A percentile compares a stretch with the other conserved stretches of the same genome.
Conservation (phyloP, 2,797 vertebrate genomes). For the Acridotheres tristis region DNA sequence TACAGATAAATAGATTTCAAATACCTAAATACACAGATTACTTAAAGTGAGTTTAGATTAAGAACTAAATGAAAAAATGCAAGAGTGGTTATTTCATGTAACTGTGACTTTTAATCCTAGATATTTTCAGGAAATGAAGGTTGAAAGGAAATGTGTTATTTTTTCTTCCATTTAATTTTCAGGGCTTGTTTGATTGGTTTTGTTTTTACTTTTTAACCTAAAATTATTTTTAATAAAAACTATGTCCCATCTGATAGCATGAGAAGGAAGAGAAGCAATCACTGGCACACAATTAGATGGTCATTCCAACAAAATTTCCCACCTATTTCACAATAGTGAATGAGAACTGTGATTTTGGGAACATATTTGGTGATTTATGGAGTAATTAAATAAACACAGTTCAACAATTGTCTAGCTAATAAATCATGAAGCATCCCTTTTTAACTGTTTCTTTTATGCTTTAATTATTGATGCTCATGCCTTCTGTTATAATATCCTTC, state of each 20-base stretch:
- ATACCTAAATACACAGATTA: not conserved
- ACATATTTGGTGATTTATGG: not conserved
- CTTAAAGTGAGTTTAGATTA: not conserved
- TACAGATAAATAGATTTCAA: not conserved
- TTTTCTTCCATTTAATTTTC: not conserved
- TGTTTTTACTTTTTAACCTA: not conserved
- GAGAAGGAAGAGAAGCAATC: not conserved
- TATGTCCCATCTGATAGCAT: not conserved
- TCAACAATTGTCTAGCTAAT: not conserved
- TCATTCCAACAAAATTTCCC: not conserved
- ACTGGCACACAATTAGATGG: not conserved
- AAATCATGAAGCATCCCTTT: not conserved
- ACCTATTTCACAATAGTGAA: not conserved
- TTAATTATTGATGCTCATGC: not conserved
- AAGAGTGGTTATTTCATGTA: not conserved
- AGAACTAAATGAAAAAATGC: not conserved
- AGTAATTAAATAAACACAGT: not conserved
- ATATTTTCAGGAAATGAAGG: not conserved
- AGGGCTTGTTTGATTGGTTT: not conserved
- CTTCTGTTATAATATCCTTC: not conserved
- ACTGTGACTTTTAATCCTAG: not conserved
- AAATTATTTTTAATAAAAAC: not conserved
- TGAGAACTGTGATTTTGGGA: not conserved
- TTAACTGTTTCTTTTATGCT: not conserved
- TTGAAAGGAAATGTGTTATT: not conserved